Conservation (phyloP, 2,113 vertebrate genomes). For the Microtus richardsoni region DNA sequence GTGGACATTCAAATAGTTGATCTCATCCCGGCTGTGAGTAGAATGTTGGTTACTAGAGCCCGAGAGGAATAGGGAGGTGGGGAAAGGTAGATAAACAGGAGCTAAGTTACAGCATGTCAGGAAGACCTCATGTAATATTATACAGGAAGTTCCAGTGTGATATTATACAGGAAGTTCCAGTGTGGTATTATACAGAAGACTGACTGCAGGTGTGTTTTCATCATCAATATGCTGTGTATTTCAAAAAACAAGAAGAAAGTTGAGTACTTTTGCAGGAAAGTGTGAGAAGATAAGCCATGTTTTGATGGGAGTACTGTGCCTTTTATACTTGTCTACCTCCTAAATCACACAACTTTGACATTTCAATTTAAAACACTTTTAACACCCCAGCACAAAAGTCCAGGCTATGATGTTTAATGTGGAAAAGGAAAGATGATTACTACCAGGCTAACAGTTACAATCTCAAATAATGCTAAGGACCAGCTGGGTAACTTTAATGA, state of each 20-base stretch:
- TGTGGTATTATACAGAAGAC: background rate
- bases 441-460: background rate
- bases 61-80: background rate
- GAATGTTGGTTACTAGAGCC: background rate
- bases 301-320: background rate
- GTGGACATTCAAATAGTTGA: background rate
- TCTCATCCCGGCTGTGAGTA: background rate
- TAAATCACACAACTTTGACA: background rate
- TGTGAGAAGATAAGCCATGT: background rate
- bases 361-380: background rate
- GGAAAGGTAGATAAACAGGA: background rate
- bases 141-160: background rate
- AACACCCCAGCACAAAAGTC: background rate
- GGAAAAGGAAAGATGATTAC: background rate
- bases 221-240: background rate
- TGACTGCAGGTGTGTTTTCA: background rate
- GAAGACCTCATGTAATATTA: too few relatives aligned
- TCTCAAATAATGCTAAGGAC: background rate
- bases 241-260: background rate
- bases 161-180: background rate
- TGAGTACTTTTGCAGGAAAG: background rate
- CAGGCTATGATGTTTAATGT: background rate
- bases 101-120: background rate
- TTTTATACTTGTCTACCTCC: too few relatives aligned
- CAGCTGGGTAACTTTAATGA: background rate